A percentile compares a stretch with the other conserved stretches of the same genome.
Conservation (phyloP, 2,113 vertebrate species). For the Nansenia antarctica region DNA sequence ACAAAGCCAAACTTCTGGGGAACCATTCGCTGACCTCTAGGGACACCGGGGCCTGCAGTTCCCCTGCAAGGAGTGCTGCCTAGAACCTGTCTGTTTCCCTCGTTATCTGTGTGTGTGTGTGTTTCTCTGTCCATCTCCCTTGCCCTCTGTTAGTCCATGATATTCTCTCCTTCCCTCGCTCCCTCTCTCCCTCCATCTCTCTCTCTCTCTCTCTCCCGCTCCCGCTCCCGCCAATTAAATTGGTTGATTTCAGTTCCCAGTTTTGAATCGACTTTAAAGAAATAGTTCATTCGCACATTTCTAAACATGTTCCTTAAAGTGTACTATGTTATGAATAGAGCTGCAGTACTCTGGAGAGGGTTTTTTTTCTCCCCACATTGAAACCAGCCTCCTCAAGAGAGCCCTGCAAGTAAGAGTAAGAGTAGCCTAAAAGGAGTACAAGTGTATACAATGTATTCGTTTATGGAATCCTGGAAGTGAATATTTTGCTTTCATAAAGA, state of each 20-base stretch:
- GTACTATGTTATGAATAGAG: too few species aligned
- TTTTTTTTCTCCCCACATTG: too few species aligned
- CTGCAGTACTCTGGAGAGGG: too few species aligned
- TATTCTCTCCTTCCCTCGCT: conserved; percentile 1
- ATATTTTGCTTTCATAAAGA: not conserved
- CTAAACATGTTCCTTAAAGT: too few species aligned
- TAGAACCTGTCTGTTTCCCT: conserved; percentile 27
- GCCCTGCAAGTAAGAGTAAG: too few species aligned
- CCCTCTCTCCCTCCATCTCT: too few species aligned
- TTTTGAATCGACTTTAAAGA: too few species aligned
- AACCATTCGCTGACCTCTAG: conserved; percentile 64
- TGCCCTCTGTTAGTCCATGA: not conserved
- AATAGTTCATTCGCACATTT: too few species aligned
- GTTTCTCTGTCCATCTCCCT: not conserved
- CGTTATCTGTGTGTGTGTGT: not conserved
- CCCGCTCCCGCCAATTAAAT: not conserved
- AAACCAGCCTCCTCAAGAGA: too few species aligned
- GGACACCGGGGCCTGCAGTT: conserved; percentile 28
- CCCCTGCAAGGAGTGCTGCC: conserved; percentile 21
- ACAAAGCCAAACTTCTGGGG: conserved; percentile 66
- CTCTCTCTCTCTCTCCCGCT: not conserved
- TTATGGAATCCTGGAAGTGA: not conserved
- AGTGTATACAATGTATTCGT: too few species aligned
- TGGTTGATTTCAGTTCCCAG: too few species aligned
- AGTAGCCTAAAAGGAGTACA: too few species aligned